These are phyloP conservation scores for Tetrax tetrax DNA, from an alignment of 2,113 vertebrate genomes.

Conservation along the genomic window DNA sequence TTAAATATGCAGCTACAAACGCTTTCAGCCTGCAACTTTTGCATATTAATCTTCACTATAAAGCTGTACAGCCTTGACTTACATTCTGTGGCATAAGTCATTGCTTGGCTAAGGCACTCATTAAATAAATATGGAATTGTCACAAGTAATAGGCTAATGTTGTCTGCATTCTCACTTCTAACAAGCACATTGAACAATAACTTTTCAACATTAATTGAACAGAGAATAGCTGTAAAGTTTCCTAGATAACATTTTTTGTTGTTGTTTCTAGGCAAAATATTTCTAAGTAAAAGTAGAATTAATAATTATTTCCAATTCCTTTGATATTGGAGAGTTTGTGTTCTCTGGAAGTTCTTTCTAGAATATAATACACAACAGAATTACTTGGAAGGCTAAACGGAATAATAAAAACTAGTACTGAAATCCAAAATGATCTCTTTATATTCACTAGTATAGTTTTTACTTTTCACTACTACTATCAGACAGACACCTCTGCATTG, in stretches of 20 bases:
- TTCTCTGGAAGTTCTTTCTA: neutral
- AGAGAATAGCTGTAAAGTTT: neutral
- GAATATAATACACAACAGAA: neutral
- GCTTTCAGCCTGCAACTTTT: neutral
- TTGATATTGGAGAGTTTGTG: neutral
- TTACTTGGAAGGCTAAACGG: neutral
- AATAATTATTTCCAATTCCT: neutral
- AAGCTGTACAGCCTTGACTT: neutral
- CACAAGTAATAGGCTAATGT: neutral
- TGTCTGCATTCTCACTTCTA: neutral
- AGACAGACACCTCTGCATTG: neutral
- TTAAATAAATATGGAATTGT: conserved; percentile 33
- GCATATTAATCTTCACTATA: neutral
- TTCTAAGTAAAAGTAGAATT: neutral
- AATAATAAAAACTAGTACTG: neutral
- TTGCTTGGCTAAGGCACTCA: neutral
- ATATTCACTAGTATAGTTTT: neutral
- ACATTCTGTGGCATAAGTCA: neutral
- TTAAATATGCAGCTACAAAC: neutral
- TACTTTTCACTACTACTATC: neutral
- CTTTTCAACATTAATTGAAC: neutral
- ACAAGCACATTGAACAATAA: neutral
- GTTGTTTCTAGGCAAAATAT: neutral
- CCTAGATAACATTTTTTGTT: neutral
- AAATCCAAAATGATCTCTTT: neutral